Conservation (phyloP, 2,797 vertebrate species). For the Cossypha caffra region DNA sequence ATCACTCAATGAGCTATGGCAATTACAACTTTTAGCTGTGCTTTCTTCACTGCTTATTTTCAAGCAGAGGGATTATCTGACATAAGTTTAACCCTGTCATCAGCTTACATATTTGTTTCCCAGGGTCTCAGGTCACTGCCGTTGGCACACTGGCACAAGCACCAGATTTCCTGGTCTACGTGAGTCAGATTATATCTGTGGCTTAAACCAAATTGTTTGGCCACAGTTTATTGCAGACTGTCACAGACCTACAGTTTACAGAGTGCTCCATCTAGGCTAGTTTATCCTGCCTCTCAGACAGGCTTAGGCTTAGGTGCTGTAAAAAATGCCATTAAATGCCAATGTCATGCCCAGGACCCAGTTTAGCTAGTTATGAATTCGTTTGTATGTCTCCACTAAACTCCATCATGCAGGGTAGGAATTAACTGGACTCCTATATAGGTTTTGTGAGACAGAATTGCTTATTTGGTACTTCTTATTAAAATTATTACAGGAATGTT, state of each 20-base stretch:
- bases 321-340: not conserved
- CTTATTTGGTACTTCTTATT: not conserved
- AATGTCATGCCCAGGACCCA: not conserved
- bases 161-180: not conserved
- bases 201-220: not conserved
- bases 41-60: not conserved
- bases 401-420: not conserved
- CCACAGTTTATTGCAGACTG: not conserved
- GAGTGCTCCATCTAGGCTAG: not conserved
- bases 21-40: slow-evolving; percentile 29
- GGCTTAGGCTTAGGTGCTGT: not conserved
- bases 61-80: not conserved
- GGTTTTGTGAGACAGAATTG: not conserved
- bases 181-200: not conserved
- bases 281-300: not conserved
- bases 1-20: not conserved
- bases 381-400: not conserved
- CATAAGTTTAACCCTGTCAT: not conserved
- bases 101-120: not conserved
- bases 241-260: not conserved
- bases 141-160: not conserved
- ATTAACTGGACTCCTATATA: not conserved
- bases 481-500: not conserved
- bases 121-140: not conserved
- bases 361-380: not conserved